Conservation (phyloP, 1,140 invertebrate genomes). For the Drosophila kohkoa region DNA sequence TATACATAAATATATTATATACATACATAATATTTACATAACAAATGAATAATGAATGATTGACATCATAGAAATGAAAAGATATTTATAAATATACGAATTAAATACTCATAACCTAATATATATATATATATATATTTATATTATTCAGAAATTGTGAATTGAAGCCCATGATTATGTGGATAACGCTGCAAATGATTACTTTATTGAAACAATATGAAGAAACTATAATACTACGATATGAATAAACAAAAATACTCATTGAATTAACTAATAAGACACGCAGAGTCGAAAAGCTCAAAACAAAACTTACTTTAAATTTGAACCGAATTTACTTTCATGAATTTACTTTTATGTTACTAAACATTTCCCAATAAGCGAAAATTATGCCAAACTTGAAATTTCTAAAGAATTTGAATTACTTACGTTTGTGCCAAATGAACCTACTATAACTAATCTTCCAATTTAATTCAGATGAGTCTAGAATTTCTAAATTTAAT, state of each 20-base stretch:
- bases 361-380: conserved; percentile 2
- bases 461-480: conserved; percentile 13
- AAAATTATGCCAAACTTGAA: conserved; percentile 14
- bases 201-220: conserved; percentile 67
- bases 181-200: conserved; percentile 80
- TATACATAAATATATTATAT: conserved; percentile 32
- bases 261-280: conserved; percentile 39
- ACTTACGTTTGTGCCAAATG: conserved; percentile 44
- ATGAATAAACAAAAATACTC: conserved; percentile 43
- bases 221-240: conserved; percentile 51
- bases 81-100: conserved; percentile 45
- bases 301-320: conserved; percentile 19
- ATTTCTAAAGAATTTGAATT: not conserved
- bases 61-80: conserved; percentile 25
- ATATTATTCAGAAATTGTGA: conserved; percentile 66
- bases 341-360: conserved; percentile 8
- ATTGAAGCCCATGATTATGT: conserved; percentile 53
- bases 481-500: conserved; percentile 15
- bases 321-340: conserved; percentile 5
- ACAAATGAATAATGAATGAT: conserved; percentile 23
- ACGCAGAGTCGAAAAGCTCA: conserved; percentile 40
- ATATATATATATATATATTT: conserved; percentile 54
- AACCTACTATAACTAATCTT: conserved; percentile 17
- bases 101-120: conserved; percentile 45
- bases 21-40: conserved; percentile 50